phyloP scores from a whole-genome alignment of 2,113 vertebrate genomes.

The Synchiropus splendidus region DNA sequence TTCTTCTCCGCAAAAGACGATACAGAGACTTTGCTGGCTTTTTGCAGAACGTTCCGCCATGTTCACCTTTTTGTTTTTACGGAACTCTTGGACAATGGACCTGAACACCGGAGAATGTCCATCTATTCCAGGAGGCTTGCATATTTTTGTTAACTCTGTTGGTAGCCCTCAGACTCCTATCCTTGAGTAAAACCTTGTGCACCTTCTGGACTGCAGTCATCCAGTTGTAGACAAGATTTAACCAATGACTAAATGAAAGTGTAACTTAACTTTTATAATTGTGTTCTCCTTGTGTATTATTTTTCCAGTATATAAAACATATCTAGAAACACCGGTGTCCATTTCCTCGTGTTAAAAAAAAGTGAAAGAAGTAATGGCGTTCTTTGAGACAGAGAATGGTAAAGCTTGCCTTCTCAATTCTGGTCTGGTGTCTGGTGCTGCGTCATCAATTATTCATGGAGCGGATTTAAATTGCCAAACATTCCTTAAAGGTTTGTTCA shows the following conservation, averaged over 20 bases:
- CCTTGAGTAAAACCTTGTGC: conserved; percentile 1
- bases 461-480: too few relatives aligned
- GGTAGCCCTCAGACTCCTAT: not conserved
- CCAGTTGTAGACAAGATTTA: not conserved
- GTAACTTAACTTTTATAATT: conserved; percentile 4
- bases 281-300: conserved; percentile 9
- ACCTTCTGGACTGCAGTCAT: conserved; percentile 1
- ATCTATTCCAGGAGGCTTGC: not conserved
- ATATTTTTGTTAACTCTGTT: not conserved
- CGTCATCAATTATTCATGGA: too few relatives aligned
- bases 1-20: conserved; percentile 8
- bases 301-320: conserved; percentile 5
- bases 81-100: not conserved
- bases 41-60: conserved; percentile 3
- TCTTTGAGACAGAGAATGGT: too few relatives aligned
- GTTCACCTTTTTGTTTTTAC: not conserved
- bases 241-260: not conserved
- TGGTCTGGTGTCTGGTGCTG: too few relatives aligned
- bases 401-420: too few relatives aligned
- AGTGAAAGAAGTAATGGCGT: too few relatives aligned
- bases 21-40: conserved; percentile 1
- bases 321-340: conserved; percentile 1
- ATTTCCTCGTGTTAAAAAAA: too few relatives aligned
- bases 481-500: too few relatives aligned
- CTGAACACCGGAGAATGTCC: not conserved